phyloP scores from a whole-genome alignment of 2,797 vertebrate genomes.

The Miichthys miiuy region DNA sequence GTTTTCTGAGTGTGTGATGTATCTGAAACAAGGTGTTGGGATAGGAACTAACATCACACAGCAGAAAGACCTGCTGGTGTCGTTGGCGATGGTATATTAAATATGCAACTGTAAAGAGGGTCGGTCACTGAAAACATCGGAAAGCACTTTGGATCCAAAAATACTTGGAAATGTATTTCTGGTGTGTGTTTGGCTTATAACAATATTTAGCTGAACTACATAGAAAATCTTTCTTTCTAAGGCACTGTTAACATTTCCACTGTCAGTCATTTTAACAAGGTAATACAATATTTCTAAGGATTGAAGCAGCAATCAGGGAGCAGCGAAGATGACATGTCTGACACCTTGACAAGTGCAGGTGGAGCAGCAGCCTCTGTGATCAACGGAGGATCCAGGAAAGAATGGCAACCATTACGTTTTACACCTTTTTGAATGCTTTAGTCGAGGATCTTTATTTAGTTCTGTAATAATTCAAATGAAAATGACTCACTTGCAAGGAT shows the following conservation, averaged over 20 bases:
- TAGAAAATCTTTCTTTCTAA: conserved; percentile 4
- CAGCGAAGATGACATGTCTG: conserved; percentile 33
- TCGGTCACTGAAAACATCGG: not conserved
- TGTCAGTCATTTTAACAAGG: conserved; percentile 64
- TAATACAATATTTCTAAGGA: conserved; percentile 21
- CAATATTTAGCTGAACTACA: conserved; percentile 5
- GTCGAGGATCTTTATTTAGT: not conserved
- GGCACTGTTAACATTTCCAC: conserved; percentile 4
- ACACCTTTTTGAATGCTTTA: not conserved
- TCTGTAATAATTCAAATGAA: not conserved
- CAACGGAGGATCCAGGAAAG: conserved; percentile 24
- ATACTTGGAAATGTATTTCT: not conserved
- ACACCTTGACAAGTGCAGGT: conserved; percentile 46
- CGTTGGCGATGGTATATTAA: not conserved
- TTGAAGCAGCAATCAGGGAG: conserved; percentile 23
- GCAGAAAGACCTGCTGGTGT: not conserved
- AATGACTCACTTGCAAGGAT: not conserved
- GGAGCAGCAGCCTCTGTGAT: conserved; percentile 19
- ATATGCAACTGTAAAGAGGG: not conserved
- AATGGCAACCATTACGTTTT: conserved; percentile 21
- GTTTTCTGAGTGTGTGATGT: conserved; percentile 7
- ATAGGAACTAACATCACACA: not conserved
- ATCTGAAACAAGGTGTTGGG: not conserved
- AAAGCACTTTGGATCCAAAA: not conserved
- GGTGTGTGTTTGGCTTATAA: not conserved